phyloP scores from a whole-genome alignment of 1,140 invertebrate genomes.

The Babylonia areolata region DNA sequence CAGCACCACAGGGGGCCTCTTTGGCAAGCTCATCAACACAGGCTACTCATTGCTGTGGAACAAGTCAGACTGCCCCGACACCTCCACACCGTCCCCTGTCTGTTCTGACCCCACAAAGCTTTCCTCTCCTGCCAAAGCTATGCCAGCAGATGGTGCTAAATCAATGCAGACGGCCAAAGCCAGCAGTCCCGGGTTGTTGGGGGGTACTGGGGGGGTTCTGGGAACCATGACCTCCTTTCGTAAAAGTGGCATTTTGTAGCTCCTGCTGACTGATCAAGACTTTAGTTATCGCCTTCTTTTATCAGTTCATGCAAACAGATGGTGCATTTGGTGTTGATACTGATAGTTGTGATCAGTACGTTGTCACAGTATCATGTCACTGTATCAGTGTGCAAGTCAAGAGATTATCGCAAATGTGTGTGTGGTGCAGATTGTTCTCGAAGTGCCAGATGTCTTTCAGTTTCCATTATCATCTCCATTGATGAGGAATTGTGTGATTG shows the following conservation, averaged over 20 bases:
- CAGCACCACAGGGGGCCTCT: conserved; percentile 42
- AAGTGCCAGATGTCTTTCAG: conserved; percentile 32
- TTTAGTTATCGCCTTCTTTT: not conserved
- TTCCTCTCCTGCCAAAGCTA: conserved; percentile 73
- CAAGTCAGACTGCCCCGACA: conserved; percentile 24
- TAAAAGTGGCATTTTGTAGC: conserved; percentile 56
- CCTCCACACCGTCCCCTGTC: not conserved
- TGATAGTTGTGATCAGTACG: not conserved
- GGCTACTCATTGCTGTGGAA: conserved; percentile 60
- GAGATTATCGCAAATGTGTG: not conserved
- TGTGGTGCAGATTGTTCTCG: not conserved
- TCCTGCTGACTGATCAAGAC: not conserved
- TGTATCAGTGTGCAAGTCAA: not conserved
- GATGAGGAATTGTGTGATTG: not conserved
- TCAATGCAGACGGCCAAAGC: conserved; percentile 25
- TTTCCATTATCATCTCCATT: not conserved
- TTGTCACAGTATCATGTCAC: not conserved
- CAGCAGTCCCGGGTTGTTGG: conserved; percentile 42
- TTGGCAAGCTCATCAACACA: conserved; percentile 64
- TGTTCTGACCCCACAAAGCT: conserved; percentile 6
- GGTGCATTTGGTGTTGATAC: not conserved
- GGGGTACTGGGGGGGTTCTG: conserved; percentile 56
- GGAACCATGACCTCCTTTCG: conserved; percentile 64
- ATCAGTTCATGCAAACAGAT: not conserved
- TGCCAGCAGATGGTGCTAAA: not conserved